These are phyloP conservation scores for Prunella fulvescens DNA, from an alignment of 2,113 vertebrate genomes.

Conservation along the genomic window DNA sequence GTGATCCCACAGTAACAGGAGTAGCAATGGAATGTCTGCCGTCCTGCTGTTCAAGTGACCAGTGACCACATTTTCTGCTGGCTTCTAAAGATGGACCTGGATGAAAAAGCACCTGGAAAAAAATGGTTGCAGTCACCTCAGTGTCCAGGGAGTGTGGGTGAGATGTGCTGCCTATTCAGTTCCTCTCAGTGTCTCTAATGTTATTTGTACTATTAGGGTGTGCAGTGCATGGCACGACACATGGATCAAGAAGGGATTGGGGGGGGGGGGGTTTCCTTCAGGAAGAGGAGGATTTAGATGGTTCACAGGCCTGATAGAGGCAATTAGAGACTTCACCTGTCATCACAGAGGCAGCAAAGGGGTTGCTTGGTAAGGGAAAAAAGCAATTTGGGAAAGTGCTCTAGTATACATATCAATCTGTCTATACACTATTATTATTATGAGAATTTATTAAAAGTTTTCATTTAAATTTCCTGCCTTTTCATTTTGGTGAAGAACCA, in stretches of 20 bases:
- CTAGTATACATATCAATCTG: not conserved
- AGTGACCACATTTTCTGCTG: not conserved
- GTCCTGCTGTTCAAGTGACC: not conserved
- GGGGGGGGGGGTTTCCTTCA: not conserved
- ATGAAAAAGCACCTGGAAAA: not conserved
- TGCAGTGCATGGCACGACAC: not conserved
- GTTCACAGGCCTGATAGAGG: not conserved
- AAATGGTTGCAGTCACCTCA: not conserved
- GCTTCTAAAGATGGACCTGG: not conserved
- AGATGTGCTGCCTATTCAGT: not conserved
- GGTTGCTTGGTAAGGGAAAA: not conserved
- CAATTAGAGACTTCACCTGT: not conserved
- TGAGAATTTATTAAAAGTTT: not conserved
- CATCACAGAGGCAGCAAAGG: not conserved
- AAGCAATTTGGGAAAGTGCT: constrained; percentile 34
- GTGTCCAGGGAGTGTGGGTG: accelerated
- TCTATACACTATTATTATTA: not conserved
- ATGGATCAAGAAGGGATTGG: not conserved
- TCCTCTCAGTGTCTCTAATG: not conserved
- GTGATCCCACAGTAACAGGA: not conserved
- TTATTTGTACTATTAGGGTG: not conserved
- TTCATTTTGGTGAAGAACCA: not conserved
- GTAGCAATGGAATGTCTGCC: not conserved
- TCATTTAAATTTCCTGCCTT: not conserved
- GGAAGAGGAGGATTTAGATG: not conserved